These are phyloP conservation scores for Platycheirus albimanus DNA, from an alignment of 2,888 invertebrate genomes.

Conservation along the genomic window DNA sequence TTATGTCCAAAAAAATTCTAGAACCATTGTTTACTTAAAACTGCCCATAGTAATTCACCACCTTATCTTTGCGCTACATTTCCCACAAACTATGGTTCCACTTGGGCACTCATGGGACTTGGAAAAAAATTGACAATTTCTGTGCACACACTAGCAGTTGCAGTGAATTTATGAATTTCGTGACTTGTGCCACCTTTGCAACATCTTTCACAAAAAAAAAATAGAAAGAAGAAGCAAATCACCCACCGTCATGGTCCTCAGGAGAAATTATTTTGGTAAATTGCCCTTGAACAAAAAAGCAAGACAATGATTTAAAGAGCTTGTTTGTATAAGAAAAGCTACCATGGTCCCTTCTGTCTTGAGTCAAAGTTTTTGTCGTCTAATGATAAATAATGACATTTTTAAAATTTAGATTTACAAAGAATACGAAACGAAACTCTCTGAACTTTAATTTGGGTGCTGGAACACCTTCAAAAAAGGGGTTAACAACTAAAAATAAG, in stretches of 20 bases:
- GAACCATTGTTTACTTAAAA: neutral
- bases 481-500: conserved; percentile 43
- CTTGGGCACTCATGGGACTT: conserved; percentile 47
- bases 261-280: conserved; percentile 59
- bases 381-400: conserved; percentile 67
- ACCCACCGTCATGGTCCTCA: conserved; percentile 66
- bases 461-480: neutral
- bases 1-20: neutral
- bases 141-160: conserved; percentile 25
- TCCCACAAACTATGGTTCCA: conserved; percentile 48
- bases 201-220: neutral
- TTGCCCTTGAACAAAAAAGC: conserved; percentile 58
- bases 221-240: no score
- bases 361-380: conserved; percentile 13
- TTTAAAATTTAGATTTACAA: conserved; percentile 37
- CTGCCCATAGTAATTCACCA: conserved; percentile 34
- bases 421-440: no score
- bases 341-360: neutral
- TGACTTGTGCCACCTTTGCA: conserved; percentile 35
- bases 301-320: neutral
- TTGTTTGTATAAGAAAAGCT: neutral
- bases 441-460: no score
- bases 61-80: conserved; percentile 46
- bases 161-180: conserved; percentile 19
- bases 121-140: conserved; percentile 46